phyloP scores from a whole-genome alignment of 2,113 vertebrate species.

The Phyllopteryx taeniolatus region DNA sequence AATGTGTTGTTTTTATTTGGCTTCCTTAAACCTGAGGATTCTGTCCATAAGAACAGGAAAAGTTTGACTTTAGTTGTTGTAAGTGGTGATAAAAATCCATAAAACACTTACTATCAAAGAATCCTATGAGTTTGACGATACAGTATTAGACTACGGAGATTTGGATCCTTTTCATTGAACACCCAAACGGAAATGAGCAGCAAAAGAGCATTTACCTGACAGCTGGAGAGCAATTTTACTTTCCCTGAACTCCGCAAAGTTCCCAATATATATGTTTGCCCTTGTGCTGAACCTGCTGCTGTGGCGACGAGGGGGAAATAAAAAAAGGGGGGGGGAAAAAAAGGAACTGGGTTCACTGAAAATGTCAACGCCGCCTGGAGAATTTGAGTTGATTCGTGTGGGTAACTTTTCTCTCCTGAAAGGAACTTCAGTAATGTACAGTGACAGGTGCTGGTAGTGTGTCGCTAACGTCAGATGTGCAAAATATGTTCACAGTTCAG shows the following conservation, averaged over 20 bases:
- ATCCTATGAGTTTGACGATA: background rate
- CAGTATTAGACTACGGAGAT: too few relatives aligned
- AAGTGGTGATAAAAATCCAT: background rate
- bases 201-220: background rate
- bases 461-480: slow-evolving; percentile 25
- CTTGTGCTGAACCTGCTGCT: slow-evolving; percentile 20
- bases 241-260: slow-evolving; percentile 11
- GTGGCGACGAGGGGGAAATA: background rate
- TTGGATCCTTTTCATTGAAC: background rate
- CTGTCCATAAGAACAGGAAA: too few relatives aligned
- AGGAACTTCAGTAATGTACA: slow-evolving; percentile 47
- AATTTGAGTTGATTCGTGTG: slow-evolving; percentile 35
- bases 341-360: slow-evolving; percentile 15
- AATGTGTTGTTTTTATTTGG: too few relatives aligned
- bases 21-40: too few relatives aligned
- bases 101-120: background rate
- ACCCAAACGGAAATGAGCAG: background rate
- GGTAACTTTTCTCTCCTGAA: slow-evolving; percentile 32
- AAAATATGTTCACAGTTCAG: slow-evolving; percentile 4
- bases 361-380: slow-evolving; percentile 42
- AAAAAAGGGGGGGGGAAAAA: background rate
- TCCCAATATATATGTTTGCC: slow-evolving; percentile 10
- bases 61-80: background rate
- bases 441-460: slow-evolving; percentile 54
- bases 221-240: background rate